Evolutionary conservation across 2,113 vertebrate species (phyloP).

Genomic region (Marmota monax): DNA sequence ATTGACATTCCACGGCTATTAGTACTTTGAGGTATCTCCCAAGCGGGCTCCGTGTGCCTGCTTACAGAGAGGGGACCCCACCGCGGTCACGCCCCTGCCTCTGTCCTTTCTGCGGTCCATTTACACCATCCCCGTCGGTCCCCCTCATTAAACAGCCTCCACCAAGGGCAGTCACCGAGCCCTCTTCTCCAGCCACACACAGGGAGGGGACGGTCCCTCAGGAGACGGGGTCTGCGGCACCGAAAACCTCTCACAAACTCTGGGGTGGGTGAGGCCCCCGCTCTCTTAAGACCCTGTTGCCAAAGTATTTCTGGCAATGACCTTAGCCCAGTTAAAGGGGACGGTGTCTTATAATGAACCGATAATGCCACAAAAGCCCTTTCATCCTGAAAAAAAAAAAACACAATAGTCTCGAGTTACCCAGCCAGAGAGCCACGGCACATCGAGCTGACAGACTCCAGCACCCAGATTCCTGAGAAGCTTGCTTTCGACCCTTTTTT

Average conservation of each 20-base stretch:
- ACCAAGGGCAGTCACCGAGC: neutral
- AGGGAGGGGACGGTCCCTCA: neutral
- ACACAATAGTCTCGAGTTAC: neutral
- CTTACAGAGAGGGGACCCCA: neutral
- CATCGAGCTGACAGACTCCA: neutral
- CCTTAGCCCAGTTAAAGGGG: neutral
- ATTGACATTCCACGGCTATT: neutral
- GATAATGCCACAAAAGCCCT: neutral
- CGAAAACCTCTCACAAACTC: neutral
- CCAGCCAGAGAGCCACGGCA: neutral
- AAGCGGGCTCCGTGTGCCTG: neutral
- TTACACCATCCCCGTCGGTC: neutral
- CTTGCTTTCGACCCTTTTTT: neutral
- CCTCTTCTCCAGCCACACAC: neutral
- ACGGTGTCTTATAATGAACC: neutral
- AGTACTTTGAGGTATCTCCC: conserved; percentile 14
- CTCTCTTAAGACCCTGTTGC: neutral
- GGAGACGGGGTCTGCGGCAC: neutral
- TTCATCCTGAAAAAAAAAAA: conserved; percentile 33
- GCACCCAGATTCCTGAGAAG: neutral
- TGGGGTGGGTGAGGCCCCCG: neutral
- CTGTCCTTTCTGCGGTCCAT: neutral
- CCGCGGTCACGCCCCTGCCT: neutral
- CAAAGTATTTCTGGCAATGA: neutral
- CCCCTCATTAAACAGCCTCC: neutral